Evolutionary conservation across 2,797 vertebrate genomes (phyloP).

Genomic region (Lophotriccus pileatus): DNA sequence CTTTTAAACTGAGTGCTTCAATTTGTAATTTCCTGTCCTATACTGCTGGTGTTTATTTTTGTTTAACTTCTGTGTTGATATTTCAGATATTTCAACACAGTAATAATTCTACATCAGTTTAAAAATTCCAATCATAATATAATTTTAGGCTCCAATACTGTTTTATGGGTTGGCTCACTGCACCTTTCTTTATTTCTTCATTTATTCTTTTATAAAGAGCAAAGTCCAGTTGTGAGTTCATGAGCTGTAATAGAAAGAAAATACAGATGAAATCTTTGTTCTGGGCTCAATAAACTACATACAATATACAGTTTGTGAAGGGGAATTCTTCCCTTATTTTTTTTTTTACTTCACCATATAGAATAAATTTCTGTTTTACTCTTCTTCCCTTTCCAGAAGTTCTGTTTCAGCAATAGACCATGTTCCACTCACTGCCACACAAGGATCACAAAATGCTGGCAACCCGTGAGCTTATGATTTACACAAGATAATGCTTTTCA

Average conservation of each 20-base stretch:
- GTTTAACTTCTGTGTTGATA: neutral
- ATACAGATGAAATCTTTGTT: neutral
- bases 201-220: neutral
- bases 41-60: neutral
- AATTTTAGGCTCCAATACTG: neutral
- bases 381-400: neutral
- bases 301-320: neutral
- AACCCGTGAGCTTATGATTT: neutral
- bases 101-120: neutral
- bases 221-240: slow-evolving; percentile 9
- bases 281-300: neutral
- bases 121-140: neutral
- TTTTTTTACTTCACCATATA: neutral
- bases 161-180: neutral
- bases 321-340: neutral
- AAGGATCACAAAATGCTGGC: neutral
- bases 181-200: neutral
- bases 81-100: neutral
- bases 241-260: neutral
- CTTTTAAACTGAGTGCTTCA: neutral
- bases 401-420: slow-evolving; percentile 13
- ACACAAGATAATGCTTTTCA: neutral
- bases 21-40: slow-evolving; percentile 7
- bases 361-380: slow-evolving; percentile 1
- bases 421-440: neutral